phyloP scores from a whole-genome alignment of 1,140 invertebrate species.

The Penaeus chinensis region DNA sequence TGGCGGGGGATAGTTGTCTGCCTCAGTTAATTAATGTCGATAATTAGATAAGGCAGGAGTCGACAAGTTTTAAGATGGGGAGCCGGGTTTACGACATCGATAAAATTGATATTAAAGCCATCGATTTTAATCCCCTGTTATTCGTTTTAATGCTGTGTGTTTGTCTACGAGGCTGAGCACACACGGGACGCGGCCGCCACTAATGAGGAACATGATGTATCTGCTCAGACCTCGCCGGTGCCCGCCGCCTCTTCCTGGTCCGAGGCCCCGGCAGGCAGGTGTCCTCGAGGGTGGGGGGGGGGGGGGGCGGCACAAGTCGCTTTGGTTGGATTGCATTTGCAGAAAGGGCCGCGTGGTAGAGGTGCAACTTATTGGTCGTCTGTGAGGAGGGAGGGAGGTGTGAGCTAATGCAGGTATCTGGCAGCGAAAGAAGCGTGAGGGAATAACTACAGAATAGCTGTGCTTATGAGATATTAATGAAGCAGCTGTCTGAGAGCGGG shows the following conservation, averaged over 20 bases:
- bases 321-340: too few species aligned
- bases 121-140: constrained; percentile 52
- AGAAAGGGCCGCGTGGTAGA: too few species aligned
- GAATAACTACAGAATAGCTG: too few species aligned
- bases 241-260: not conserved
- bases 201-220: constrained; percentile 54
- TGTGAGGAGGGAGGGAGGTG: too few species aligned
- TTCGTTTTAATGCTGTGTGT: constrained; percentile 48
- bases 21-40: constrained; percentile 50
- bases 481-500: too few species aligned
- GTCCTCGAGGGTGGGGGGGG: not conserved
- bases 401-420: too few species aligned
- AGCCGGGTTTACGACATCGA: constrained; percentile 45
- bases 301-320: too few species aligned
- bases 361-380: too few species aligned
- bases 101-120: constrained; percentile 57
- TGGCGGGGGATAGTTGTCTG: constrained; percentile 38
- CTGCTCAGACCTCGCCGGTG: not conserved
- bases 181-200: constrained; percentile 11
- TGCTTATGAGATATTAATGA: too few species aligned
- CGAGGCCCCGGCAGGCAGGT: not conserved
- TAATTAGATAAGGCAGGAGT: constrained; percentile 58
- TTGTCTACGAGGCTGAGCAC: constrained; percentile 16
- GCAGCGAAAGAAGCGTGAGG: too few species aligned
- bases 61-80: constrained; percentile 52